Evolutionary conservation across 2,797 vertebrate species (phyloP), one percentile per base, ranked within the genome.

Genomic region (Brachymystax lenok): DNA sequence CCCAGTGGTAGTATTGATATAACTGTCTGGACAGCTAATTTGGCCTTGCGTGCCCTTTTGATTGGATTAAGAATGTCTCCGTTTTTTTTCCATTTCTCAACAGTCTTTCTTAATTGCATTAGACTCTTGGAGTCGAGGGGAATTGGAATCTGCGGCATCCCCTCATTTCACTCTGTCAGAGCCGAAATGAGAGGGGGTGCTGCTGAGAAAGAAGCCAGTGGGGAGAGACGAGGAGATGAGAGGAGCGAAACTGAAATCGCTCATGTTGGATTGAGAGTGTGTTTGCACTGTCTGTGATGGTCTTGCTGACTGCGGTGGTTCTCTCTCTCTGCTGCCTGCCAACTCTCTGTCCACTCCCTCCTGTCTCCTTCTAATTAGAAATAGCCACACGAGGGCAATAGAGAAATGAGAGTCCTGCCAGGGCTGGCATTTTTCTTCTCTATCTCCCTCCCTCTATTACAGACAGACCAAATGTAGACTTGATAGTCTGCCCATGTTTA

Each of bases 31-130:
- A 82, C 28, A 76, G 28, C 28, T 59, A 68, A 63, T 79, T 52
- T 71, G 68, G 17, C 21, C 52, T 40, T 19, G 40, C 52, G 24
- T 50, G 74, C 72, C 59, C 79, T 73, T 85, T 89, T 88, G 84
- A 94, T 89, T 90, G 89, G 88, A 88, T 86, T 82, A 84, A 84
- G 83, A 84, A 82, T 88, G 86, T 87, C 84, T 84, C 79, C 68
- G 84, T 77, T 74, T 78, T 59, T 35, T 56, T 74, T 79, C 75
- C 78, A 67, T 54, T 82, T 90, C 85, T 85, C 71, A 74, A 75
- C 78, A 79, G 81, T 90, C 83, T 87, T 91, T 82, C 84, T 91
- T 92, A 92, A 94, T 93, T 93, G 87, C 90, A 93, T 90, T 91
- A 93, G 88, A 81, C 85, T 83, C 84, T 78, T 83, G 56, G 79